phyloP scores from a whole-genome alignment of 2,888 invertebrate genomes.

The Colostygia pectinataria region DNA sequence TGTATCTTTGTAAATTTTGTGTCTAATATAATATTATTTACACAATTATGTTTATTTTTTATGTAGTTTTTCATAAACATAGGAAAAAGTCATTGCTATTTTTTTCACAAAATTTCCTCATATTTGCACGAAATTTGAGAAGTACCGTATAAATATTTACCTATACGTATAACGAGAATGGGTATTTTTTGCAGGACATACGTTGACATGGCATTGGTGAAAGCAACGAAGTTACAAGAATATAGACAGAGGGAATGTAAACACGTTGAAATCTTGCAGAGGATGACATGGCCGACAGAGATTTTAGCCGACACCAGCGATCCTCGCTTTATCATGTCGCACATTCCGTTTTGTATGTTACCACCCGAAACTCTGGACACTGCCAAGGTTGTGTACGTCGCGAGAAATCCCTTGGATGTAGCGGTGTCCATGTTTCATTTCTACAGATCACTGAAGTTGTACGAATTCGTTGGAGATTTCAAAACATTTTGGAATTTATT shows the following conservation, averaged over 20 bases:
- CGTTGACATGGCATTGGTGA: slow-evolving; percentile 1
- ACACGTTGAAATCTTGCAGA: slow-evolving; percentile 58
- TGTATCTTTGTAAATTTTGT: too few relatives aligned
- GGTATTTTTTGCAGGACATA: slow-evolving; percentile 52
- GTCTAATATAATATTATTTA: too few relatives aligned
- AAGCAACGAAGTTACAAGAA: slow-evolving; percentile 6
- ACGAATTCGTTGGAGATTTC: slow-evolving; percentile 84
- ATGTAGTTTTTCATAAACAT: too few relatives aligned
- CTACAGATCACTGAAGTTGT: slow-evolving; percentile 82
- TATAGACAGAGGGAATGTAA: slow-evolving; percentile 37
- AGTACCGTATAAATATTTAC: too few relatives aligned
- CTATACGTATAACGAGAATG: too few relatives aligned
- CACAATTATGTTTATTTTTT: too few relatives aligned
- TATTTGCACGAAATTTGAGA: too few relatives aligned
- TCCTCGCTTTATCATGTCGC: slow-evolving; percentile 67
- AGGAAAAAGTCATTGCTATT: too few relatives aligned
- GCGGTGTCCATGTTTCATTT: slow-evolving; percentile 89
- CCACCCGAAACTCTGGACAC: slow-evolving; percentile 78
- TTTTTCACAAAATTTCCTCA: too few relatives aligned
- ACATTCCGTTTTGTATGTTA: slow-evolving; percentile 87
- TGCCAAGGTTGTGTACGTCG: slow-evolving; percentile 87
- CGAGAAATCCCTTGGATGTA: slow-evolving; percentile 91
- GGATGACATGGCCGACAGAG: slow-evolving; percentile 19
- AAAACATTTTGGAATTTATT: slow-evolving; percentile 85
- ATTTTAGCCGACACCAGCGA: slow-evolving; percentile 20